Conservation (phyloP, 2,888 invertebrate genomes). For the Leucoma salicis region DNA sequence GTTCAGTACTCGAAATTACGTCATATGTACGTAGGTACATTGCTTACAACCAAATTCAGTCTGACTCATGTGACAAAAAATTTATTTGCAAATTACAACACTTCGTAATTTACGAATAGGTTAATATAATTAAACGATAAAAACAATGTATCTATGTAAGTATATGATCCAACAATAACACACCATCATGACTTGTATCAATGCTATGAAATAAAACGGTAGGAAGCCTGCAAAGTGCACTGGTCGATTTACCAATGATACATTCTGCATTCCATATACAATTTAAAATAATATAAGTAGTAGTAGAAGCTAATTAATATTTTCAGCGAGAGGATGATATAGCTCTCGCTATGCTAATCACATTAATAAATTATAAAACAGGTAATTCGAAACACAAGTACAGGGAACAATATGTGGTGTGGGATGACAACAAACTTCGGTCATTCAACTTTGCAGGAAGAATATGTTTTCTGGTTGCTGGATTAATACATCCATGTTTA, state of each 20-base stretch:
- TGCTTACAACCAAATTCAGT: conserved; percentile 31
- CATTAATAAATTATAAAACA: conserved; percentile 72
- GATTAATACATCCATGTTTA: conserved; percentile 37
- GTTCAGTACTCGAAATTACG: conserved; percentile 56
- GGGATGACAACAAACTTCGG: conserved; percentile 61
- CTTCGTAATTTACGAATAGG: conserved; percentile 14
- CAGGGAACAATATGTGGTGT: conserved; percentile 46
- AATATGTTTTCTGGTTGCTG: conserved; percentile 38
- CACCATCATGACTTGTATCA: too few species aligned
- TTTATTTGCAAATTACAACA: conserved; percentile 25
- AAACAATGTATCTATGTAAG: conserved; percentile 16
- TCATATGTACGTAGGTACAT: conserved; percentile 48
- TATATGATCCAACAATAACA: too few species aligned
- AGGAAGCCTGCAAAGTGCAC: too few species aligned
- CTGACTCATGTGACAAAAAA: conserved; percentile 46
- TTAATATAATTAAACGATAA: conserved; percentile 12
- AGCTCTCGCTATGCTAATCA: conserved; percentile 50
- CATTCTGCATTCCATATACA: too few species aligned
- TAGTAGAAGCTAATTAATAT: conserved; percentile 75
- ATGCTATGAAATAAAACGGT: too few species aligned
- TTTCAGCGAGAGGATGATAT: conserved; percentile 57
- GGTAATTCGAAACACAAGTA: conserved; percentile 53
- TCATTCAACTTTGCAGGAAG: conserved; percentile 57
- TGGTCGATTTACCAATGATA: too few species aligned
- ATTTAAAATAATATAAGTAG: too few species aligned